Conservation (phyloP, 1,140 invertebrate genomes). For the Helicoverpa armigera region DNA sequence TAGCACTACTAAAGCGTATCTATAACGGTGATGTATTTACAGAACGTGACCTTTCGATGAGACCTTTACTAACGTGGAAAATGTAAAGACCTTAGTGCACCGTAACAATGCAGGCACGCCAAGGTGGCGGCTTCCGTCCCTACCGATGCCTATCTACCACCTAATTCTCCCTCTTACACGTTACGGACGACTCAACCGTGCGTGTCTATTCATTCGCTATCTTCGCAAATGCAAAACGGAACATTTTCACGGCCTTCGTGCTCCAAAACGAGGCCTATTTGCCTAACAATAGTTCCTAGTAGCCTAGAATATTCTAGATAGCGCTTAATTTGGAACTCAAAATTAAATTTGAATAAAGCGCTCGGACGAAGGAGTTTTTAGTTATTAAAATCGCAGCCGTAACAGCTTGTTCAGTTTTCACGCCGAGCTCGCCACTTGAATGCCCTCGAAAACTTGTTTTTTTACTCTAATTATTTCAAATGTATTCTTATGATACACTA, state of each 20-base stretch:
- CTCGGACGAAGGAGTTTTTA: constrained; percentile 7
- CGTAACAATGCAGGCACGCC: constrained; percentile 42
- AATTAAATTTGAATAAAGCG: constrained; percentile 35
- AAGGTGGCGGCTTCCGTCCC: constrained; percentile 44
- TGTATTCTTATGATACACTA: not conserved
- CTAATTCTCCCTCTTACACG: constrained; percentile 27
- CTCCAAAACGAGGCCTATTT: constrained; percentile 26
- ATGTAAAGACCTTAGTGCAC: constrained; percentile 42
- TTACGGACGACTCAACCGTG: constrained; percentile 20
- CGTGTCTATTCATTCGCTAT: constrained; percentile 44
- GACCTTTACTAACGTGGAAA: constrained; percentile 27
- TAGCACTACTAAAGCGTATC: not conserved
- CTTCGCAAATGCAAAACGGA: constrained; percentile 30
- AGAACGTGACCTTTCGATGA: constrained; percentile 32
- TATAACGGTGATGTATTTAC: constrained; percentile 29
- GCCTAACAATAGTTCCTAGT: not conserved
- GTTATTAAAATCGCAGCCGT: constrained; percentile 24
- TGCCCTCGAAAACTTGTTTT: constrained; percentile 8
- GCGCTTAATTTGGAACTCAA: constrained; percentile 12
- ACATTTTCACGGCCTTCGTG: constrained; percentile 25
- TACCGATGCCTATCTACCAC: constrained; percentile 40
- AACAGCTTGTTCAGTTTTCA: constrained; percentile 32
- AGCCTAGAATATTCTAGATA: constrained; percentile 19
- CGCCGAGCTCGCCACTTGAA: not conserved
- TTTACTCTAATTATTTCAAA: not conserved